phyloP scores from a whole-genome alignment of 1,140 invertebrate species.

The Neodiprion virginianus region DNA sequence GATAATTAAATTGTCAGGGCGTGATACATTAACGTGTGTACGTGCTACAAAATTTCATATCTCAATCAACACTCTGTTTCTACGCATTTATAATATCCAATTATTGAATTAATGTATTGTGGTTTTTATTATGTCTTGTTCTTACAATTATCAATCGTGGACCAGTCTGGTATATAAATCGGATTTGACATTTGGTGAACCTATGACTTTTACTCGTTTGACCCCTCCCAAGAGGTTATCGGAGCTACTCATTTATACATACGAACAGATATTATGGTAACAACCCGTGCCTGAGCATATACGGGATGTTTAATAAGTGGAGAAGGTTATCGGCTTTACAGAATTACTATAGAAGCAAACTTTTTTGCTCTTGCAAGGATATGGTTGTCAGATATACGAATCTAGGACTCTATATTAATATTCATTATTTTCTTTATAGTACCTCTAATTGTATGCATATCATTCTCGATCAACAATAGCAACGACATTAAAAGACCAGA shows the following conservation, averaged over 20 bases:
- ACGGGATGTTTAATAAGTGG: constrained; percentile 30
- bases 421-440: no score
- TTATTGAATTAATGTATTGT: background rate
- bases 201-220: constrained; percentile 42
- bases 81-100: background rate
- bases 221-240: constrained; percentile 38
- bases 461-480: no score
- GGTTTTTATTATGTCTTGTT: constrained; percentile 31
- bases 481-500: no score
- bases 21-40: background rate
- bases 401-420: no score
- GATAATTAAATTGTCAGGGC: no score
- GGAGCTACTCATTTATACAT: constrained; percentile 41
- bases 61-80: background rate
- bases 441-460: no score
- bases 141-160: constrained; percentile 24
- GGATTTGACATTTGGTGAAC: constrained; percentile 43
- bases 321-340: background rate
- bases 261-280: constrained; percentile 49
- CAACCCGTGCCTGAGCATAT: constrained; percentile 26
- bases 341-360: no score
- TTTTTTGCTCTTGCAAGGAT: no score
- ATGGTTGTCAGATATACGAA: no score
- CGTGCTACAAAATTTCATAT: background rate
- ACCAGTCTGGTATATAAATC: constrained; percentile 34